Evolutionary conservation across 2,888 invertebrate species (phyloP).

Genomic region (Andrena trimmerana): DNA sequence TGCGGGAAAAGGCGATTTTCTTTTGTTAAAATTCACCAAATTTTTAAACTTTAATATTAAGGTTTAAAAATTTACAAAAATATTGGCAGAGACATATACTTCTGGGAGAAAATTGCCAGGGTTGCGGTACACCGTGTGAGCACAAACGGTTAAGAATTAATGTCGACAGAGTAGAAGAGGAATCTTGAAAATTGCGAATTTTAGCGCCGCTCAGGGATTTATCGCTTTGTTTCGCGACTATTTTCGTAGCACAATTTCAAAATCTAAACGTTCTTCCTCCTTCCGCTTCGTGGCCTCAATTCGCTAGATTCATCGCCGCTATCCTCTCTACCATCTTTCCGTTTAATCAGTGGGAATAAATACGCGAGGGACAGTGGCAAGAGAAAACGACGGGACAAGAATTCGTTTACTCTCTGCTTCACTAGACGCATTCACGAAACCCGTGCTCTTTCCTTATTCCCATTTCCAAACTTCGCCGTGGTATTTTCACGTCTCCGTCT

Average conservation of each 20-base stretch:
- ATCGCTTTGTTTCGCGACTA: slow-evolving; percentile 36
- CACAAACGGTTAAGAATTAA: background rate
- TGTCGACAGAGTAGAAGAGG: background rate
- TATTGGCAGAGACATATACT: no score
- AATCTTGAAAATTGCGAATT: background rate
- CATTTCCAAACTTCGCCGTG: background rate
- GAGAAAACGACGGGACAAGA: slow-evolving; percentile 3
- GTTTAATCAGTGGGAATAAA: slow-evolving; percentile 48
- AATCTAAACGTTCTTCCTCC: slow-evolving; percentile 56
- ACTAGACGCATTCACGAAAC: background rate
- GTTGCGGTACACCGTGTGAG: no score
- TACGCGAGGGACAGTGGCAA: slow-evolving; percentile 17
- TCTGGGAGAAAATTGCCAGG: no score
- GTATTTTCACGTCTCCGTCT: background rate
- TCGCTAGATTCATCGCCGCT: slow-evolving; percentile 60
- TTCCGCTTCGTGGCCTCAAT: slow-evolving; percentile 68
- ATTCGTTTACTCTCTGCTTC: background rate
- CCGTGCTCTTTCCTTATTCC: background rate
- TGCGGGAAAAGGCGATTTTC: no score
- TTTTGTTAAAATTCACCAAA: no score
- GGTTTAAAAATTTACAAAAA: no score
- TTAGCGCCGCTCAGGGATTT: background rate
- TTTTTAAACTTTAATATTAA: no score
- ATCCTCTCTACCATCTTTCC: slow-evolving; percentile 50
- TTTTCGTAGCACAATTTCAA: slow-evolving; percentile 50